Conservation (phyloP, 2,888 invertebrate genomes). For the Sacculina carcini region DNA sequence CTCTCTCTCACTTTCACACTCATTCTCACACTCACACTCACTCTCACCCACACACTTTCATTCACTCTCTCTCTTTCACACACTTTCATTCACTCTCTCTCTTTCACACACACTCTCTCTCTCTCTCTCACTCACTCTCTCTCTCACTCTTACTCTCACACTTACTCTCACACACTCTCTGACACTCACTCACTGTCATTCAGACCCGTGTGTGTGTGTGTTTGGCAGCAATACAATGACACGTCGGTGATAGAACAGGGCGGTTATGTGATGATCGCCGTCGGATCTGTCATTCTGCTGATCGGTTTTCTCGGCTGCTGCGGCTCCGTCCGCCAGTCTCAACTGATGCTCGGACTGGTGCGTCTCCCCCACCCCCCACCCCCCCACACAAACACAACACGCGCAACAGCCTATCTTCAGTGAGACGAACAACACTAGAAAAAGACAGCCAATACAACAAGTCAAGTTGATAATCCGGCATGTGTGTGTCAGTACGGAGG, state of each 20-base stretch:
- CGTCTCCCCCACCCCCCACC: constrained; percentile 21
- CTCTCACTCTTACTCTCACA: neutral
- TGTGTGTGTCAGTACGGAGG: too few relatives aligned
- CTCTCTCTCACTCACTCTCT: neutral
- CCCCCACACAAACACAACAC: too few relatives aligned
- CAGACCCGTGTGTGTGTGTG: neutral
- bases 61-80: neutral
- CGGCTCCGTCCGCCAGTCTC: constrained; percentile 37
- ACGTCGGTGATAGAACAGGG: constrained; percentile 35
- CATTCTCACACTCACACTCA: neutral
- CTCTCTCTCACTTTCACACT: too few relatives aligned
- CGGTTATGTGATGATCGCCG: constrained; percentile 37
- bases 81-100: neutral
- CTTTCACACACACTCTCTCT: neutral
- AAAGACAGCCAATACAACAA: too few relatives aligned
- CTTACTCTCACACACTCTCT: neutral
- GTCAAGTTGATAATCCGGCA: too few relatives aligned
- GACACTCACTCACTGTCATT: neutral
- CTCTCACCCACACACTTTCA: neutral
- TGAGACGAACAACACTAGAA: too few relatives aligned
- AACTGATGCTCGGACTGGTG: constrained; percentile 37
- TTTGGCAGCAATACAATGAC: constrained; percentile 27
- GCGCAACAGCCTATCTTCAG: too few relatives aligned
- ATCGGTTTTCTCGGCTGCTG: constrained; percentile 45
- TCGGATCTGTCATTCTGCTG: constrained; percentile 39